Base-by-base conservation (phyloP, 2,113 vertebrate species). In the Cyphomyrus discorhynchus region DNA sequence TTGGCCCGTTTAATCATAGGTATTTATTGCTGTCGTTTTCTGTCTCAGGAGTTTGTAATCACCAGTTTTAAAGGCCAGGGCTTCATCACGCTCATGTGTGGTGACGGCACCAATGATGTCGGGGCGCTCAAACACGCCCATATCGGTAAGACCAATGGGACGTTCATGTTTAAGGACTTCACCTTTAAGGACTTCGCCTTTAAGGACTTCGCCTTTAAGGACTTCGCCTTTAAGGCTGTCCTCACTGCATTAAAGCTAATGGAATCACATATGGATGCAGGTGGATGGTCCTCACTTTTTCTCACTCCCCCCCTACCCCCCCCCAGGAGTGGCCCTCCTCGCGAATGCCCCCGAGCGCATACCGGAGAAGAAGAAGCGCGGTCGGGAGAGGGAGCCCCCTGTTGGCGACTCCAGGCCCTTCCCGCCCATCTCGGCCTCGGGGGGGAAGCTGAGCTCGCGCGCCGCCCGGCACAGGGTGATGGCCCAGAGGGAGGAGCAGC, bases 41-140 rank as follows among this genome's bases (percentile, higher is more conserved):
- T 91, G 1, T 39, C 88, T 10, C 93, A 99, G 98, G 98, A 99
- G 92, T 98, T 98, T 50, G 98, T 99, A 8, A 96, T 99, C 93
- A 99, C 98, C 0, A 97, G 98, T 70, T 94, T 99, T n/a, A 99
- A 99, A 92, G 97, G 97, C 58, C 93, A 98, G 53, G 98, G 98
- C 86, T 99, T 96, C 1, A 94, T 97, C 88, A 99, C 98, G 0
- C 93, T 99, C 50, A 99, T 99, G 98, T 99, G 98, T 0, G 98
- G 98, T 0, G 98, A 99, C 0, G 98, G 98, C 13, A 99, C 98
- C 90, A 99, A 99, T 52, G 98, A 99, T 0, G 98, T 99, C 0
- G 98, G 98, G 0, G 98, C 98, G 7, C 96, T 99, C 89, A 99
- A 99, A 93, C 98, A 99, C 0, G 98, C 98, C 0, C 98, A 99